Base-by-base conservation (phyloP, 2,797 vertebrate species). In the Aythya fuligula region DNA sequence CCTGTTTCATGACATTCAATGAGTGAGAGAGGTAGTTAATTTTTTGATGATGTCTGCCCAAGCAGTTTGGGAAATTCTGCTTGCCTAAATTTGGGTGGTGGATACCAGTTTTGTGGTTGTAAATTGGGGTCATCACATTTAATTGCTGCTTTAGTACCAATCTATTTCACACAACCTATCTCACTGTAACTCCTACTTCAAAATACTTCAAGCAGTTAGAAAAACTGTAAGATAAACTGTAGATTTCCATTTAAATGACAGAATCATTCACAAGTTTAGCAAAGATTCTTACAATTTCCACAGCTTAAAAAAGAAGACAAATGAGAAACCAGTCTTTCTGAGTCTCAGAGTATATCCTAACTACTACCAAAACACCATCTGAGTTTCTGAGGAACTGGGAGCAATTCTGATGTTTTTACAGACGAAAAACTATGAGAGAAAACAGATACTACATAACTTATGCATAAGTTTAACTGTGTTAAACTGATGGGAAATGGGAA, bases 71-170 rank as follows among this genome's bases (percentile, higher is more conserved):
- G 12, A 34, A 6, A 76, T 64, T 94, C 20, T 75, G 16, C 9
- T 27, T 6, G 2, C 15, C 20, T 58, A 72, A 61, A 73, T 3
- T 19, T 41, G 72, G 34, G 1, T 0, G 1, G 8, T 20, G 22
- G 28, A 60, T 24, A 66, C 24, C 1, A 2, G 27, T 36, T 83
- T 61, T 54, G n/a, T 70, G 30, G 18, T 13, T 49, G 34, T 4
- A 39, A 19, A 54, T 14, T 21, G 2, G 1, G 45, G 45, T 47
- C 13, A 2, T 38, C 17, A 2, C 21, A 34, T 28, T 12, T 65
- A 73, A 34, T 6, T 39, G 4, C 18, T 69, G 13, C 6, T 57
- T 90, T 49, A 70, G 10, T n/a, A 51, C 13, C 7, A 9, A 49
- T 49, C 22, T 49, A 49, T 49, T 49, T 49, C 11, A 27, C 0